Evolutionary conservation across 2,113 vertebrate species (phyloP).

Genomic region (Ophthalmolycus amberensis): DNA sequence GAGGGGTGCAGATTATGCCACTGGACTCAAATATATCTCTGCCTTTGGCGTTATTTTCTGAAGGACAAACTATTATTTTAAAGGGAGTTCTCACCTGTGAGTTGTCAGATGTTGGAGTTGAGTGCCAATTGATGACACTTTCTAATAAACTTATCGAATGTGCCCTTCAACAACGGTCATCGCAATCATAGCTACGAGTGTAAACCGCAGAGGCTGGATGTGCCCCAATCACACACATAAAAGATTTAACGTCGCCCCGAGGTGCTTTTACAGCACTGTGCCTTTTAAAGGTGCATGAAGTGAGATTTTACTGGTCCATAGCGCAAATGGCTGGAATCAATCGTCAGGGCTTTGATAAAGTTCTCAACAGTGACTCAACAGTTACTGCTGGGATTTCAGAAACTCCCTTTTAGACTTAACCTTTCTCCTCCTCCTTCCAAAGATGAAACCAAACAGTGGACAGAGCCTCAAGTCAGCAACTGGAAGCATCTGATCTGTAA

Average conservation of each 20-base stretch:
- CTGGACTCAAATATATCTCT: constrained; percentile 48
- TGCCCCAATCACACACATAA: constrained; percentile 45
- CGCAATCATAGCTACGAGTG: constrained; percentile 17
- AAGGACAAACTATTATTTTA: constrained; percentile 76
- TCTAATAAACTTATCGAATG: constrained; percentile 58
- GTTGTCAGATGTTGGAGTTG: constrained; percentile 57
- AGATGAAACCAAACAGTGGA: background rate
- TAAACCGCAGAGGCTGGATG: constrained; percentile 21
- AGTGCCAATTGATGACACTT: constrained; percentile 66
- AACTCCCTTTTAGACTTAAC: constrained; percentile 23
- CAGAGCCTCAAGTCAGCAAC: background rate
- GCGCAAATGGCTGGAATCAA: constrained; percentile 52
- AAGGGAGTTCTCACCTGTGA: constrained; percentile 61
- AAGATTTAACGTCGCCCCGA: constrained; percentile 56
- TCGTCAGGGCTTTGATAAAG: constrained; percentile 57
- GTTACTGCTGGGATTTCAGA: constrained; percentile 21
- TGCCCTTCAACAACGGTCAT: constrained; percentile 63
- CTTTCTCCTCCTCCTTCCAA: background rate
- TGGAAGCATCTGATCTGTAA: background rate
- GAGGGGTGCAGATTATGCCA: constrained; percentile 73
- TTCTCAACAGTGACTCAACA: constrained; percentile 44
- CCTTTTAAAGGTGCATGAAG: constrained; percentile 56
- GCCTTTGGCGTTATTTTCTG: constrained; percentile 60
- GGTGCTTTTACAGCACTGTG: constrained; percentile 60
- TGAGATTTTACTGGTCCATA: constrained; percentile 53